phyloP scores from a whole-genome alignment of 2,888 invertebrate genomes.

The Helicoverpa assulta region DNA sequence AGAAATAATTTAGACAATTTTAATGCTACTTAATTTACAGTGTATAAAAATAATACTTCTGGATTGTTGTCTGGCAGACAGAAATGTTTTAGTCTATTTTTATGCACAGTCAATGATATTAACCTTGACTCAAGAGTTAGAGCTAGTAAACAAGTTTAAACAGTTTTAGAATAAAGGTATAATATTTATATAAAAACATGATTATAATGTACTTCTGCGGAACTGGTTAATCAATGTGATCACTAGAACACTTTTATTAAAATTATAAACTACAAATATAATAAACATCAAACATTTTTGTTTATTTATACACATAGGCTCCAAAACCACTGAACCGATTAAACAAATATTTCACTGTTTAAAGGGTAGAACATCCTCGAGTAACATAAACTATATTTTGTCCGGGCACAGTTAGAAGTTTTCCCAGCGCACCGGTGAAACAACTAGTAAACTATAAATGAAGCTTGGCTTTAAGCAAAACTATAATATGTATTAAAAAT shows the following conservation, averaged over 20 bases:
- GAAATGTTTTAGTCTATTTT: slow-evolving; percentile 26
- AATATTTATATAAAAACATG: not conserved
- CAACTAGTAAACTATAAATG: too few relatives aligned
- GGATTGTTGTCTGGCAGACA: not conserved
- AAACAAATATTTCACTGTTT: too few relatives aligned
- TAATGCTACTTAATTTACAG: not conserved
- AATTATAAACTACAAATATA: too few relatives aligned
- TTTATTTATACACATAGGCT: too few relatives aligned
- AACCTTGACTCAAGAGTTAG: slow-evolving; percentile 28
- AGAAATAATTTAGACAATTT: not conserved
- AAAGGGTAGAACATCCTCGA: too few relatives aligned
- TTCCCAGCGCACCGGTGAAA: not conserved
- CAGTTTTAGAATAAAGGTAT: not conserved
- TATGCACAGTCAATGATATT: slow-evolving; percentile 24
- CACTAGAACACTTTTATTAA: too few relatives aligned
- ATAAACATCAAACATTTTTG: not conserved
- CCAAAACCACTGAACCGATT: too few relatives aligned
- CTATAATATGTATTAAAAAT: not conserved
- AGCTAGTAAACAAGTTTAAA: slow-evolving; percentile 11
- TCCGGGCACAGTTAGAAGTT: too few relatives aligned
- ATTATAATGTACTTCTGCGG: too few relatives aligned
- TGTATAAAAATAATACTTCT: not conserved
- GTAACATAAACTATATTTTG: too few relatives aligned
- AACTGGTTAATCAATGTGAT: too few relatives aligned
- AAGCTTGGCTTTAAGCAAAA: too few relatives aligned